phyloP scores from a whole-genome alignment of 2,113 vertebrate genomes.

The Bubo bubo region DNA sequence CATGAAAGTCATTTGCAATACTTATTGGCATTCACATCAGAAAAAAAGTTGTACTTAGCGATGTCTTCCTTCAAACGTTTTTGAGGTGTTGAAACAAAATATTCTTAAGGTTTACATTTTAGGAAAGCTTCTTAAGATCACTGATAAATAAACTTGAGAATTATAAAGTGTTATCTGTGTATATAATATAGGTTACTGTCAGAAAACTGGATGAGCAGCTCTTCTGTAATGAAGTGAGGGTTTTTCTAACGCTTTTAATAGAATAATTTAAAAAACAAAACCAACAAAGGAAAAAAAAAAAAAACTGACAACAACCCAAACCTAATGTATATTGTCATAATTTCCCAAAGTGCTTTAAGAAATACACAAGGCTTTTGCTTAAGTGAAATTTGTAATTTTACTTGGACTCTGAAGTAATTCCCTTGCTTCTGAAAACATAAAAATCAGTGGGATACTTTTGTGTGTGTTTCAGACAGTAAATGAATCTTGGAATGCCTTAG shows the following conservation, averaged over 20 bases:
- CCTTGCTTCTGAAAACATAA: background rate
- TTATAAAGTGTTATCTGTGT: background rate
- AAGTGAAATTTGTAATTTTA: background rate
- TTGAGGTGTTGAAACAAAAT: background rate
- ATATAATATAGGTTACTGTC: background rate
- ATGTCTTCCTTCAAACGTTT: background rate
- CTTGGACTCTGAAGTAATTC: background rate
- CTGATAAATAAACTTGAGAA: background rate
- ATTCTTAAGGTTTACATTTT: background rate
- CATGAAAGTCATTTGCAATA: background rate
- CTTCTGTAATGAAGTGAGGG: background rate
- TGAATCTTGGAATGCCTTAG: constrained; percentile 90
- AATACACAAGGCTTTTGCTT: background rate
- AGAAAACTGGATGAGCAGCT: background rate
- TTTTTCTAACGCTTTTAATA: background rate
- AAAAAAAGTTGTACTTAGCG: background rate
- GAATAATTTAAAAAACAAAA: background rate
- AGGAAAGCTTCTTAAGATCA: background rate
- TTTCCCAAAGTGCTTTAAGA: background rate
- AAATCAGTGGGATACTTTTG: background rate
- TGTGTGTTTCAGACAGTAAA: constrained; percentile 85
- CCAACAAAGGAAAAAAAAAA: no score
- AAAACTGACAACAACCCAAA: background rate
- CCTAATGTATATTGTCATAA: background rate
- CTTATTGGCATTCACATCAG: background rate